Base-by-base conservation (phyloP, 2,797 vertebrate species). In the Microctenopoma lineatum region DNA sequence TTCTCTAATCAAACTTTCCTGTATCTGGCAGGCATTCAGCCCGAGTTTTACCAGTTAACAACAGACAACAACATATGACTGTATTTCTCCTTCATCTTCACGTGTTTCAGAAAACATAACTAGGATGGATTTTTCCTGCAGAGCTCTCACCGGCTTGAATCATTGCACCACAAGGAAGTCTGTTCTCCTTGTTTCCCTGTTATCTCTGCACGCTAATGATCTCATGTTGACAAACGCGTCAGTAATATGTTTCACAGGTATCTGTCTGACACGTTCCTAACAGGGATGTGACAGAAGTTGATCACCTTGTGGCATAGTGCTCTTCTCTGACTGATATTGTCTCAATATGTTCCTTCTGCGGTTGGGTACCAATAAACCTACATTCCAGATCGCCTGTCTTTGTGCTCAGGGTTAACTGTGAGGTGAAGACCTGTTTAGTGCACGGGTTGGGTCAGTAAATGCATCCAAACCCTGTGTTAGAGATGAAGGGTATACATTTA, bases 11-110 rank as follows among this genome's bases (percentile, higher is more conserved):
- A 66, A 25, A n/a, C 29, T 63, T 52, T 0, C 21, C 59, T 42
- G n/a, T 25, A n/a, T 58, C 61, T 56, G 59, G 32, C 38, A n/a
- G 59, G 62, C 56, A 36, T 56, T 52, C 10, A 7, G 16, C 34
- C n/a, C 63, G 18, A 45, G 39, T 59, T 61, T 26, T 21, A 16
- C 36, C 45, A 38, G 29, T 18, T 63, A 67, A 38, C n/a, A 18
- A 5, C 26, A 54, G 50, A 59, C 1, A 1, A 13, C 39, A 45
- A 38, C 46, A 27, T 5, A 5, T 15, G 38, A 25, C 6, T 16
- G 16, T 50, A 13, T 50, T 50, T 50, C 4, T 4, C 11, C 11
- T 50, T 50, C 15, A 47, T 9, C 53, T 61, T n/a, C n/a, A n/a
- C n/a, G 18, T 32, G 7, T 34, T 42, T 54, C 41, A 42, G 18